Base-by-base conservation (phyloP, 2,888 invertebrate genomes). In the Cephalotes varians region DNA sequence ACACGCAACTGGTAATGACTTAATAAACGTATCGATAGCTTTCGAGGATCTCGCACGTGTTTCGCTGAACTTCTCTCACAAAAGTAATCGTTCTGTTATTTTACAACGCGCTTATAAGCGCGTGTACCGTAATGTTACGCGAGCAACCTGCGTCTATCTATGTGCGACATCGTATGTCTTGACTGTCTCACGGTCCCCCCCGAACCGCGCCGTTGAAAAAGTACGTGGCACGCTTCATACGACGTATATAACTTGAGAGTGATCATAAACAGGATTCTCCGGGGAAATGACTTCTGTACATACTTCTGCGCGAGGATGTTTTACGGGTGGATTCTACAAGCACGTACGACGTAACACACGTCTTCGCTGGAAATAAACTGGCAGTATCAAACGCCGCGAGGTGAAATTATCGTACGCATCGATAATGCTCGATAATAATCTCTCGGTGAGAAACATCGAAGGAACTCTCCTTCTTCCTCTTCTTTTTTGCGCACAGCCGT, bases 261-360 rank as follows among this genome's bases (percentile, higher is more conserved):
- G 89, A 88, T 89, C 89, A 90, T 89, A 89, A 89, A 89, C 88
- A 89, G 86, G 85, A 85, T 88, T 85, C 90, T 28, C 90, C 31
- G 40, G 88, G 90, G 90, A 90, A 90, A 90, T 90, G 88, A 90
- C 90, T 87, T 83, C 84, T 85, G 65, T 58, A 69, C 82, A 51
- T 85, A 72, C 67, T 85, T 80, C 12, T 21, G n/a, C 81, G 44
- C 62, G 72, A 44, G 77, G 58, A 81, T 88, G 79, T 86, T 89
- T 87, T 87, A 89, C 86, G 86, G 81, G 82, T 74, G 56, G 51
- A 81, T 58, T 56, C 82, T 31, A 81, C 80, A 47, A 44, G 72
- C 74, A 67, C 76, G 73, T 81, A 79, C 60, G 58, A 69, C 37
- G 67, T 56, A 37, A 12, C 56, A 82, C 81, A 83, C 74, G 76